Percentiles rank a stretch among this genome's conserved stretches.
Conservation (phyloP, 2,888 invertebrate species). For the Acrobasis suavella region DNA sequence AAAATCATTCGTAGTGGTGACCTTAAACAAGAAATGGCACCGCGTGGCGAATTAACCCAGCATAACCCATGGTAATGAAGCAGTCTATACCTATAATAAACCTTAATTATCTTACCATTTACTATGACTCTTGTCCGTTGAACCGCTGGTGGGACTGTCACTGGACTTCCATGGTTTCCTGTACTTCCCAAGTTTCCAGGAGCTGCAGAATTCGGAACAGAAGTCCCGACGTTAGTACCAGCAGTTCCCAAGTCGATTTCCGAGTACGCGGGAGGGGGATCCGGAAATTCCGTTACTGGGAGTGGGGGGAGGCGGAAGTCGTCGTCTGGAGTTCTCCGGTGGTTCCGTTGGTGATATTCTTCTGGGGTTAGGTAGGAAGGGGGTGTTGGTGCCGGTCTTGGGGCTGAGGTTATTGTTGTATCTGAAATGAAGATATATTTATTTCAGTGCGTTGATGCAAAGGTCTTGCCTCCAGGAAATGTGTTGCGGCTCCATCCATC, state of each 20-base stretch:
- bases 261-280: slow-evolving; percentile 65
- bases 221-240: not conserved
- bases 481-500: no score
- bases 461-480: no score
- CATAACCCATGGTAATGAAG: no score
- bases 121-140: not conserved
- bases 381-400: not conserved
- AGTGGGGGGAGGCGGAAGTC: slow-evolving; percentile 46
- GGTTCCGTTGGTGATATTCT: slow-evolving; percentile 43
- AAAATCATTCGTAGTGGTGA: no score
- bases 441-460: no score
- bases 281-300: slow-evolving; percentile 53
- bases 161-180: not conserved
- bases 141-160: not conserved
- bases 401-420: not conserved
- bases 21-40: no score
- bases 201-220: not conserved
- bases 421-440: not conserved
- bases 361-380: slow-evolving; percentile 35
- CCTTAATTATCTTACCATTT: slow-evolving; percentile 7
- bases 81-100: no score
- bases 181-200: not conserved
- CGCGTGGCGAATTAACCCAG: no score
- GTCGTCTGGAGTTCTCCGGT: slow-evolving; percentile 36
- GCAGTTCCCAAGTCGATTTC: slow-evolving; percentile 39